phyloP scores from a whole-genome alignment of 2,797 vertebrate genomes.

The Philypnodon macrostomus region DNA sequence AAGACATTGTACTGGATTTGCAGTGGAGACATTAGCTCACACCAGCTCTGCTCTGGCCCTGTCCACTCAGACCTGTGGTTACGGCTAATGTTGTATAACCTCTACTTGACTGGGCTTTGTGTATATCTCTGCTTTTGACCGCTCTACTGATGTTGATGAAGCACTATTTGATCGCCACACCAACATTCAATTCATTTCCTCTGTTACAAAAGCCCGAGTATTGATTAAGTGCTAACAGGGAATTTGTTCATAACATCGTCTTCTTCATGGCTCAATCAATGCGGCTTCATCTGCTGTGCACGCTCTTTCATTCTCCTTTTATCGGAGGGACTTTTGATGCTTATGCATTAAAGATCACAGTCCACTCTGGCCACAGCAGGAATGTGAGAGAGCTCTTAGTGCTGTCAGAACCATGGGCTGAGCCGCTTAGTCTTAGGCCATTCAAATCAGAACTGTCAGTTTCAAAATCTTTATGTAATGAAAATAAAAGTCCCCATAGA shows the following conservation, averaged over 20 bases:
- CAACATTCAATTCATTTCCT: slow-evolving; percentile 31
- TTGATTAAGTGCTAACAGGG: slow-evolving; percentile 20
- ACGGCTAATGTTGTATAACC: neutral
- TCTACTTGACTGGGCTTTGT: slow-evolving; percentile 4
- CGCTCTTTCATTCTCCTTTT: neutral
- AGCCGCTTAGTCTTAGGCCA: too few relatives aligned
- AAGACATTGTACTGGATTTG: too few relatives aligned
- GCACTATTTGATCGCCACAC: slow-evolving; percentile 12
- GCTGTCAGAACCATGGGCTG: too few relatives aligned
- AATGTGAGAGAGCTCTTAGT: too few relatives aligned
- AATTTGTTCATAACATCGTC: slow-evolving; percentile 19
- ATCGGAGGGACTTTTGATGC: neutral
- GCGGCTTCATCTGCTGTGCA: neutral
- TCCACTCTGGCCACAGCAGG: too few relatives aligned
- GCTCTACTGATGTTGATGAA: slow-evolving; percentile 22
- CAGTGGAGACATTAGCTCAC: too few relatives aligned
- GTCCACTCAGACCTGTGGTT: neutral
- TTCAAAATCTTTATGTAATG: too few relatives aligned
- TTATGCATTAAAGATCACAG: neutral
- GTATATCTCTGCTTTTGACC: too few relatives aligned
- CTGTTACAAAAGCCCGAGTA: slow-evolving; percentile 24
- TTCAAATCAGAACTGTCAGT: too few relatives aligned
- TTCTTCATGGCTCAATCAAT: slow-evolving; percentile 9
- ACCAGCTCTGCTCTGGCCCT: too few relatives aligned
- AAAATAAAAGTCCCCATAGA: too few relatives aligned